These are phyloP conservation scores for Parnassius mnemosyne DNA, from an alignment of 2,888 invertebrate genomes.

Conservation along the genomic window DNA sequence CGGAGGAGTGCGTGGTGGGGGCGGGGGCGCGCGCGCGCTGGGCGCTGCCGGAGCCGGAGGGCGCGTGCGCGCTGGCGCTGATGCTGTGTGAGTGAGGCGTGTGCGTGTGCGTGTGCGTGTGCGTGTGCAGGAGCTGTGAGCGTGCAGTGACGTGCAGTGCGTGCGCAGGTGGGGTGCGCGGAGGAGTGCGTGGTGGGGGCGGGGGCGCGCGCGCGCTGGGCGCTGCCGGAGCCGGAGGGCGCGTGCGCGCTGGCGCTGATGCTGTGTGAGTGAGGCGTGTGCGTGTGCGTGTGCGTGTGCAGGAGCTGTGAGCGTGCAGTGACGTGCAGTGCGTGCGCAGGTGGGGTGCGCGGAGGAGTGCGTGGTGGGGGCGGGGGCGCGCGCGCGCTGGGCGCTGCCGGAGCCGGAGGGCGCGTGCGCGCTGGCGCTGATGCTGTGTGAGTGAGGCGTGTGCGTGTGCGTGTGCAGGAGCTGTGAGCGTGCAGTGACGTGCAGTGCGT, in stretches of 20 bases:
- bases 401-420: constrained; percentile 93
- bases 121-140: too few relatives aligned
- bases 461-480: too few relatives aligned
- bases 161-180: constrained; percentile 77
- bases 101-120: too few relatives aligned
- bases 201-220: constrained; percentile 88
- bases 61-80: constrained; percentile 85
- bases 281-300: too few relatives aligned
- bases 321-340: constrained; percentile 40
- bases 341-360: constrained; percentile 84
- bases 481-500: background rate
- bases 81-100: too few relatives aligned
- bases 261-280: too few relatives aligned
- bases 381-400: constrained; percentile 85
- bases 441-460: too few relatives aligned
- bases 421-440: constrained; percentile 71
- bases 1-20: constrained; percentile 86
- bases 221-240: constrained; percentile 93
- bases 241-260: constrained; percentile 83
- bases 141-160: background rate
- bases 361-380: constrained; percentile 90
- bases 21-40: constrained; percentile 90
- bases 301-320: too few relatives aligned
- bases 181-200: constrained; percentile 88
- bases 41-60: constrained; percentile 92